Base-by-base conservation (phyloP, 2,888 invertebrate genomes). In the Tridacna gigas region DNA sequence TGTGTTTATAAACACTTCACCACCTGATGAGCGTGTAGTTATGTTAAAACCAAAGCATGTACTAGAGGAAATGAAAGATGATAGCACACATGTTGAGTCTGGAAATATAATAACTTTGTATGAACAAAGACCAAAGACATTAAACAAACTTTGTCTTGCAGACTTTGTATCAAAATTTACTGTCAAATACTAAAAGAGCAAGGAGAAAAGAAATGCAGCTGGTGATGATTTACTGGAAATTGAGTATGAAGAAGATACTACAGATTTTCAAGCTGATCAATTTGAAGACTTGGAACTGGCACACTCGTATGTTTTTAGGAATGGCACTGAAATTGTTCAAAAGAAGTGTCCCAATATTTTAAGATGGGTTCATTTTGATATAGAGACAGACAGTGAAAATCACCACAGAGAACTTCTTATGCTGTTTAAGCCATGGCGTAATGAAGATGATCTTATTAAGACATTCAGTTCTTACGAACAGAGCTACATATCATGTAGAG, bases 1-100 rank as follows among this genome's bases (percentile, higher is more conserved):
- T 63, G 48, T 80, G 3, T 86, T 84, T 51, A 56, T 88, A 9
- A 37, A 86, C 60, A 86, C 86, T n/a, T n/a, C n/a, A n/a, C n/a
- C n/a, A n/a, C n/a, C n/a, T n/a, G n/a, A n/a, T n/a, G n/a, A n/a
- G n/a, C n/a, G n/a, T n/a, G n/a, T n/a, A n/a, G n/a, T n/a, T n/a
- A n/a, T n/a, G n/a, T n/a, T n/a, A n/a, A n/a, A n/a, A n/a, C n/a
- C n/a, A n/a, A n/a, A n/a, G n/a, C n/a, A n/a, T n/a, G n/a, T n/a
- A n/a, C n/a, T n/a, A n/a, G n/a, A n/a, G n/a, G n/a, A n/a, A n/a
- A n/a, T n/a, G n/a, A n/a, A n/a, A n/a, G n/a, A n/a, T n/a, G n/a
- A n/a, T n/a, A n/a, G n/a, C n/a, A n/a, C n/a, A n/a, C n/a, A n/a
- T n/a, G n/a, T n/a, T n/a, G n/a, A n/a, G n/a, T n/a, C n/a, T n/a